Base-by-base conservation (phyloP, 1,140 invertebrate species). In the Apis dorsata region DNA sequence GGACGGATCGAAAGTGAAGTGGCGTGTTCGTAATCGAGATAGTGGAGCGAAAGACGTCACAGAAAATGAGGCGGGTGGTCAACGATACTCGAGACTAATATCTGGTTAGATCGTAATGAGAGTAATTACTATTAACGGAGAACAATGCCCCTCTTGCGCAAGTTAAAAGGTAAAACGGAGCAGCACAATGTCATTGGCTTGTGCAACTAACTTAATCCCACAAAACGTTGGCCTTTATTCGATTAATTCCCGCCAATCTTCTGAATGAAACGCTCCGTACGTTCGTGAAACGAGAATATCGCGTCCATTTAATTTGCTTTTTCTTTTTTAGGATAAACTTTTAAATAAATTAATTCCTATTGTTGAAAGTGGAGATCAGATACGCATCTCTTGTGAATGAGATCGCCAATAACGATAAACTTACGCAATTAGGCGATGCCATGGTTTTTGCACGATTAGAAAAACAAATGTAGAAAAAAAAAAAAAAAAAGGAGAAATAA, bases 101-200 rank as follows among this genome's bases (percentile, higher is more conserved):
- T 77, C 82, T 69, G 44, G 57, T 63, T 70, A 60, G 82, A 60
- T 21, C 19, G 49, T 87, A 87, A 87, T 78, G 68, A 87, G 59
- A 49, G 66, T 87, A 81, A 87, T 87, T 84, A 87, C 62, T 60
- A 81, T 84, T 74, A 79, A 72, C 19, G 28, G 24, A 57, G 75
- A 87, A 87, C 85, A 87, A 87, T 87, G 73, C 68, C 62, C 21
- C 5, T 8, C 60, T 83, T 83, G 78, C 19, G 81, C 73, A 87
- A 74, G 55, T 59, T 59, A 17, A 51, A 63, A 9, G 70, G 63
- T 60, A 66, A 65, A 83, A 69, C 71, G 51, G 72, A 21, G 74
- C 66, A 21, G 74, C 66, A 49, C 86, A 87, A 87, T 87, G 86
- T 87, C 86, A 87, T 81, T 84, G 81, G 49, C 85, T 87, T 72